Conservation (phyloP, 2,113 vertebrate species). For the Anhinga rufa region DNA sequence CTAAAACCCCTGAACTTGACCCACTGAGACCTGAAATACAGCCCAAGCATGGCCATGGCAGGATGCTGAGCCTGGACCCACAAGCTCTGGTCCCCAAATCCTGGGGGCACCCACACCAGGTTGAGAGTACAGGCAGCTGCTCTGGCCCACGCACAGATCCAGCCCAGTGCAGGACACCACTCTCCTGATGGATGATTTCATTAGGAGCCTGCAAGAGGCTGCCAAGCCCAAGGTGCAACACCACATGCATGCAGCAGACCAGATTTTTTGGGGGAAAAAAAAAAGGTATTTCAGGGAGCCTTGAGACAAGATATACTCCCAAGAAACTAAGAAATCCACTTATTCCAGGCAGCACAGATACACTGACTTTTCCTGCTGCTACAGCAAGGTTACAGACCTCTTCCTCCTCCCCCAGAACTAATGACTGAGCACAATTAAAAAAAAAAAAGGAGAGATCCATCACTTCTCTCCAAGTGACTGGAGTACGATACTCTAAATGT, state of each 20-base stretch:
- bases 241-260: not conserved
- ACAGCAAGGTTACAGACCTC: not conserved
- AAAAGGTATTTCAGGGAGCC: too few relatives aligned
- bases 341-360: not conserved
- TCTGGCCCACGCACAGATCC: rapidly evolving
- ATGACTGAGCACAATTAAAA: not conserved
- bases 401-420: not conserved
- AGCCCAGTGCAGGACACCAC: not conserved
- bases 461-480: not conserved
- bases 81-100: not conserved
- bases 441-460: not conserved
- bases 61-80: not conserved
- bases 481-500: not conserved
- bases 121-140: not conserved
- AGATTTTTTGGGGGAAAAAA: not conserved
- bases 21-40: not conserved
- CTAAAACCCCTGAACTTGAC: not conserved
- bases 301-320: not conserved
- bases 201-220: not conserved
- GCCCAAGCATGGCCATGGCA: not conserved
- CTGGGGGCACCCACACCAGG: too few relatives aligned
- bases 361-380: not conserved
- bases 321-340: not conserved
- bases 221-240: not conserved
- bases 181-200: not conserved